Percentiles rank a stretch among this genome's conserved stretches.
Conservation (phyloP, 2,113 vertebrate species). For the Vanacampus margaritifer region DNA sequence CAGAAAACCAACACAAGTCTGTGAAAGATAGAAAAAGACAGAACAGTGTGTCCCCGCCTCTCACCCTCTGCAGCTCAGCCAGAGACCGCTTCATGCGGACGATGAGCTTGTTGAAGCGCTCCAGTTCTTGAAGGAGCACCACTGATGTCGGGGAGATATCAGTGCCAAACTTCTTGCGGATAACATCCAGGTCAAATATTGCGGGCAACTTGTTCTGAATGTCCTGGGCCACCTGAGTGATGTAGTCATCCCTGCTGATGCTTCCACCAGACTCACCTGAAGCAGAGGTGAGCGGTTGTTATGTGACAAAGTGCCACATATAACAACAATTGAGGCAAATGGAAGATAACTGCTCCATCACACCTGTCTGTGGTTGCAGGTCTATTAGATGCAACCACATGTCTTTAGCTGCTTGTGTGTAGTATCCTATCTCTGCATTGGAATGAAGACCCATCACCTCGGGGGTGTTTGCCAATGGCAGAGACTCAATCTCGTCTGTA, state of each 20-base stretch:
- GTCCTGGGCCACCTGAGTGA: conserved; percentile 84
- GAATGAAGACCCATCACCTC: conserved; percentile 90
- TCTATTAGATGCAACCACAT: conserved; percentile 88
- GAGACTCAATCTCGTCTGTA: conserved; percentile 83
- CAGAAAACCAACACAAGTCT: not conserved
- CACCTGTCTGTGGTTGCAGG: conserved; percentile 91
- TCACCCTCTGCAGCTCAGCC: conserved; percentile 70
- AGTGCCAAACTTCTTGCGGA: conserved; percentile 74
- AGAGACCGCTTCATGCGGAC: conserved; percentile 73
- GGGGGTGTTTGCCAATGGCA: conserved; percentile 83
- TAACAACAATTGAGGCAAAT: not conserved
- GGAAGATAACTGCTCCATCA: not conserved
- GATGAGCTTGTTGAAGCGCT: conserved; percentile 86
- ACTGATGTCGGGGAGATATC: conserved; percentile 79
- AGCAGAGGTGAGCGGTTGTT: not conserved
- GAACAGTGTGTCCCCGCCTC: not conserved
- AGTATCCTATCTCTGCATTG: conserved; percentile 93
- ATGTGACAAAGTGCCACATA: not conserved
- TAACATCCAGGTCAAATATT: conserved; percentile 81
- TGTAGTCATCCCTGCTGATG: conserved; percentile 85
- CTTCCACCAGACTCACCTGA: conserved; percentile 81
- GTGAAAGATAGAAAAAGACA: not conserved
- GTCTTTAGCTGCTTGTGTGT: conserved; percentile 81
- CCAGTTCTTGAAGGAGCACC: conserved; percentile 92
- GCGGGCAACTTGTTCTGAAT: conserved; percentile 85